phyloP scores from a whole-genome alignment of 2,888 invertebrate genomes.

The Gastracanthus pulcherrimus region DNA sequence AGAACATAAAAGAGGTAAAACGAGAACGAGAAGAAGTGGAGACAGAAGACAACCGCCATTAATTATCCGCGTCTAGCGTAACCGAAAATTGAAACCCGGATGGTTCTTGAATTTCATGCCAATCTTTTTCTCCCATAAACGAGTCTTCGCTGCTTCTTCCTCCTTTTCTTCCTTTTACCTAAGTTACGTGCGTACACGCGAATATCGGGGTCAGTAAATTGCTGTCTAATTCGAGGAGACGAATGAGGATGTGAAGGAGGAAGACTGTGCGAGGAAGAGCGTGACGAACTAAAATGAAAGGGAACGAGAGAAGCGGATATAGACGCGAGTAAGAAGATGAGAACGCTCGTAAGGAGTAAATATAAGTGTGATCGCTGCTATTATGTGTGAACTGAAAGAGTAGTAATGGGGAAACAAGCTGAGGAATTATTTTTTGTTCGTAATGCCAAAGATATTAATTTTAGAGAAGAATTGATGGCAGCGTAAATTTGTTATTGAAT shows the following conservation, averaged over 20 bases:
- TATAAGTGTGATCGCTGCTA: background rate
- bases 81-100: constrained; percentile 56
- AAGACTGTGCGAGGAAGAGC: background rate
- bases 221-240: constrained; percentile 34
- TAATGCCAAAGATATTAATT: background rate
- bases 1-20: background rate
- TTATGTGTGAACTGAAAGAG: background rate
- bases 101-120: constrained; percentile 50
- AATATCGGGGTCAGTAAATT: constrained; percentile 44
- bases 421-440: background rate
- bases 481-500: background rate
- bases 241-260: constrained; percentile 26
- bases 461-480: background rate
- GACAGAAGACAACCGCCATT: constrained; percentile 37
- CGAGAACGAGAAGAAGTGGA: background rate
- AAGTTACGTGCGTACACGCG: background rate
- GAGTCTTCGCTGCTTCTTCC: background rate
- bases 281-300: constrained; percentile 23
- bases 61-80: constrained; percentile 49
- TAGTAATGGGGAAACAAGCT: background rate
- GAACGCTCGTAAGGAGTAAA: constrained; percentile 5
- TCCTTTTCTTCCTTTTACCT: constrained; percentile 9
- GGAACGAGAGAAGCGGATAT: background rate
- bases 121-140: constrained; percentile 31
- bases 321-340: constrained; percentile 3